These are phyloP conservation scores for Halocynthia aurantium DNA, from an alignment of 23 tunicate species.

Conservation along the genomic window DNA sequence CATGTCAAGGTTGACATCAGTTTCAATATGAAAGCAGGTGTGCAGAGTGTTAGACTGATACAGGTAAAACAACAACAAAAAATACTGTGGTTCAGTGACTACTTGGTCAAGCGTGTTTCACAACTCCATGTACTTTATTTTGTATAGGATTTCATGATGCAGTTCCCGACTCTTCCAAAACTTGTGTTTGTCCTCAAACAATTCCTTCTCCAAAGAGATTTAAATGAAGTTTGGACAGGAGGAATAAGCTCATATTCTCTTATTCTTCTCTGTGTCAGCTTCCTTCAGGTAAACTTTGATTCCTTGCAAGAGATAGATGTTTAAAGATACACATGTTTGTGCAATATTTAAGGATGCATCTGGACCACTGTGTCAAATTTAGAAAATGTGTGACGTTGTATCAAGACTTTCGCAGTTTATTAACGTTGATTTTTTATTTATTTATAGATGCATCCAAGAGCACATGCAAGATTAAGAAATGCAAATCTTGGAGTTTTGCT, in stretches of 20 bases:
- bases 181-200: constrained; percentile 79
- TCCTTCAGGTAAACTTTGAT: constrained; percentile 81
- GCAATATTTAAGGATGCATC: no score
- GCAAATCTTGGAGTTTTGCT: constrained; percentile 76
- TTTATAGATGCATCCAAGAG: constrained; percentile 58
- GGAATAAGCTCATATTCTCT: constrained; percentile 89
- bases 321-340: no score
- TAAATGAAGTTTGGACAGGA: constrained; percentile 98
- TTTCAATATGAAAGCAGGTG: constrained; percentile 71
- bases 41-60: constrained; percentile 47
- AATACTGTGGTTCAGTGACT: background rate
- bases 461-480: constrained; percentile 22
- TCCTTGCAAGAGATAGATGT: no score
- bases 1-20: constrained; percentile 83
- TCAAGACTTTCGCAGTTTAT: no score
- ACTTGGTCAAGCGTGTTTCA: background rate
- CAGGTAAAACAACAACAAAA: constrained; percentile 30
- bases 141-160: constrained; percentile 48
- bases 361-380: no score
- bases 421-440: background rate
- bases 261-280: constrained; percentile 73
- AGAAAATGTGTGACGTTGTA: no score
- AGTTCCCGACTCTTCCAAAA: constrained; percentile 75
- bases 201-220: constrained; percentile 68
- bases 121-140: background rate